phyloP scores from a whole-genome alignment of 1,140 invertebrate species.

The Hylaeus anthracinus region DNA sequence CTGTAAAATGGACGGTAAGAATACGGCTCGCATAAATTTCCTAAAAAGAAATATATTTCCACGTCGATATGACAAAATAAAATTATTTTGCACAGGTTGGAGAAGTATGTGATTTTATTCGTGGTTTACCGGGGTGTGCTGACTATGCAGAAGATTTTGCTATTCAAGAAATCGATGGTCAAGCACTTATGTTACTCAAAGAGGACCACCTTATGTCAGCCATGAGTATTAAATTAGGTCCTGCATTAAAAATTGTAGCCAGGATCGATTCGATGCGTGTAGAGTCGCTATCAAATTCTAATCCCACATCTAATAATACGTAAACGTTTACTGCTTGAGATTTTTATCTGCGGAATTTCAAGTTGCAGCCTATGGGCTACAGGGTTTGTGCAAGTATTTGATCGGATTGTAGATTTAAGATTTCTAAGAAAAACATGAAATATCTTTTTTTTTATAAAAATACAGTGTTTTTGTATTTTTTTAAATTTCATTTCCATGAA shows the following conservation, averaged over 20 bases:
- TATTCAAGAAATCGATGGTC: slow-evolving; percentile 97
- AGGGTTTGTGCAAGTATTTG: slow-evolving; percentile 72
- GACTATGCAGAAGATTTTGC: slow-evolving; percentile 97
- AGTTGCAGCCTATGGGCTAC: slow-evolving; percentile 59
- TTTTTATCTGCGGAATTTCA: slow-evolving; percentile 27
- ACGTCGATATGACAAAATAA: not conserved
- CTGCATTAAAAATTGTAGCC: slow-evolving; percentile 96
- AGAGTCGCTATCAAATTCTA: slow-evolving; percentile 77
- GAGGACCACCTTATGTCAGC: slow-evolving; percentile 97
- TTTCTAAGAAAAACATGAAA: slow-evolving; percentile 7
- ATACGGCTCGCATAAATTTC: slow-evolving; percentile 5
- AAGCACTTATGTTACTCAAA: slow-evolving; percentile 95
- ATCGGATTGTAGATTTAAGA: slow-evolving; percentile 30
- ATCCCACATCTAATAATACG: slow-evolving; percentile 71
- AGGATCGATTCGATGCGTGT: slow-evolving; percentile 89
- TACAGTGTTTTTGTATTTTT: slow-evolving; percentile 13
- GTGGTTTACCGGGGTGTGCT: slow-evolving; percentile 91
- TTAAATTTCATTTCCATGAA: slow-evolving; percentile 1
- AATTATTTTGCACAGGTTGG: slow-evolving; percentile 80
- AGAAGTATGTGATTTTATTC: slow-evolving; percentile 93
- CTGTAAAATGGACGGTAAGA: slow-evolving; percentile 88
- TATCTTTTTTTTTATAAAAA: slow-evolving; percentile 17
- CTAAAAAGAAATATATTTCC: not conserved
- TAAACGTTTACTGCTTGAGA: slow-evolving; percentile 53
- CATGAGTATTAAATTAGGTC: slow-evolving; percentile 97